Conservation (phyloP, 1,140 invertebrate genomes). For the Tribolium castaneum region DNA sequence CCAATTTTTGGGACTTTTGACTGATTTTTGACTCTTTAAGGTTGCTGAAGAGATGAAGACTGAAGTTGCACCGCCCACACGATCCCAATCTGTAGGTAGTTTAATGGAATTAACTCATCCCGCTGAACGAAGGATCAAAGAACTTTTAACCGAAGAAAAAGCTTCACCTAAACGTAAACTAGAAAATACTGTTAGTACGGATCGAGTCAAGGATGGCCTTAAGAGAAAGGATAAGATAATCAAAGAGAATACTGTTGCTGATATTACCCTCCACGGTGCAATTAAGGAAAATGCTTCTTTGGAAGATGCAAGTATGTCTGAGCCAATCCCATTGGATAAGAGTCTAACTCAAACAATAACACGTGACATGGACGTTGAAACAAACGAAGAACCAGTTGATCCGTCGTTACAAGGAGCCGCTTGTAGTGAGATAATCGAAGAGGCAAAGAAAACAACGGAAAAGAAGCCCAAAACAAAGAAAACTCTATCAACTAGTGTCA, state of each 20-base stretch:
- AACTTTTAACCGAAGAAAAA: constrained; percentile 72
- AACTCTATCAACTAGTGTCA: constrained; percentile 55
- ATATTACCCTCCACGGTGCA: constrained; percentile 58
- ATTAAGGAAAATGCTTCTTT: constrained; percentile 50
- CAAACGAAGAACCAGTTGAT: constrained; percentile 50
- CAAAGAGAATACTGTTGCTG: constrained; percentile 62
- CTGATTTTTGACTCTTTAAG: constrained; percentile 14
- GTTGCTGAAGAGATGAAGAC: constrained; percentile 56
- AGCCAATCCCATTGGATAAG: constrained; percentile 56
- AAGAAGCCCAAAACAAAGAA: constrained; percentile 61
- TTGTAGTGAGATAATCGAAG: constrained; percentile 61
- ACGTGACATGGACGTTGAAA: constrained; percentile 58
- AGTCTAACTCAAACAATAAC: constrained; percentile 62
- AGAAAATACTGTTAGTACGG: constrained; percentile 76
- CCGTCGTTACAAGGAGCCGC: constrained; percentile 59
- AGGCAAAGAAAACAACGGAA: constrained; percentile 59
- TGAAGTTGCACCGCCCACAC: constrained; percentile 65
- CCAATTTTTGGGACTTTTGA: not conserved
- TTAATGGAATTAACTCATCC: constrained; percentile 71
- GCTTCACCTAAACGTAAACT: constrained; percentile 73
- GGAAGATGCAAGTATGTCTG: constrained; percentile 56
- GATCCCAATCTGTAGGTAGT: constrained; percentile 76
- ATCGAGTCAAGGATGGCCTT: constrained; percentile 67
- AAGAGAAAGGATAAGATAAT: constrained; percentile 71
- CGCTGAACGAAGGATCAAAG: constrained; percentile 72